Conservation (phyloP, 2,888 invertebrate species). For the Leptogaster cylindrica region DNA sequence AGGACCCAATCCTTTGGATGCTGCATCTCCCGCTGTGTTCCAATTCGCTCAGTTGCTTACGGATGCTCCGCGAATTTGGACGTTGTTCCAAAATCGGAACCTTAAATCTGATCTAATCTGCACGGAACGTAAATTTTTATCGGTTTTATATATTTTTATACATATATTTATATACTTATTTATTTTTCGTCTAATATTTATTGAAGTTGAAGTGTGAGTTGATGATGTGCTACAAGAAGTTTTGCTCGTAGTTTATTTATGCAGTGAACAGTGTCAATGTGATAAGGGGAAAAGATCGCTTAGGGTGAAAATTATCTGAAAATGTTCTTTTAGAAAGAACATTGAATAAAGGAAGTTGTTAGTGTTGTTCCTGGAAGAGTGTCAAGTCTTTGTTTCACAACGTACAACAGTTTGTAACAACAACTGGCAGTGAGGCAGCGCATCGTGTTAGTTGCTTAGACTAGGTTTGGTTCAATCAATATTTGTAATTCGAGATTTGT, state of each 20-base stretch:
- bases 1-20: not conserved
- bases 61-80: constrained; percentile 27
- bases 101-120: no score
- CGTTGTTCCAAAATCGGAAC: not conserved
- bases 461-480: no score
- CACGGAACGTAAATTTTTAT: constrained; percentile 22
- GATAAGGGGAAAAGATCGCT: not conserved
- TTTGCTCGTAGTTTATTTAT: not conserved
- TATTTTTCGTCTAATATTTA: not conserved
- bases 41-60: constrained; percentile 24
- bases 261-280: not conserved
- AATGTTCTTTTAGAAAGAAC: not conserved
- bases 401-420: no score
- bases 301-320: not conserved
- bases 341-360: no score
- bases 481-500: no score
- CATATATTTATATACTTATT: no score
- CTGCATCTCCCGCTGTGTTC: not conserved
- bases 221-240: not conserved
- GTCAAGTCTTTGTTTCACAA: no score
- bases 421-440: no score
- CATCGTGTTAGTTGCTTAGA: no score
- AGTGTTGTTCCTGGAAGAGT: no score
- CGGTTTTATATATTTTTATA: no score
- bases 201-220: not conserved